These are phyloP conservation scores for Catostylus mosaicus DNA, from an alignment of 30 jellyfish, hydroid and myxozoan genomes.

Conservation along the genomic window DNA sequence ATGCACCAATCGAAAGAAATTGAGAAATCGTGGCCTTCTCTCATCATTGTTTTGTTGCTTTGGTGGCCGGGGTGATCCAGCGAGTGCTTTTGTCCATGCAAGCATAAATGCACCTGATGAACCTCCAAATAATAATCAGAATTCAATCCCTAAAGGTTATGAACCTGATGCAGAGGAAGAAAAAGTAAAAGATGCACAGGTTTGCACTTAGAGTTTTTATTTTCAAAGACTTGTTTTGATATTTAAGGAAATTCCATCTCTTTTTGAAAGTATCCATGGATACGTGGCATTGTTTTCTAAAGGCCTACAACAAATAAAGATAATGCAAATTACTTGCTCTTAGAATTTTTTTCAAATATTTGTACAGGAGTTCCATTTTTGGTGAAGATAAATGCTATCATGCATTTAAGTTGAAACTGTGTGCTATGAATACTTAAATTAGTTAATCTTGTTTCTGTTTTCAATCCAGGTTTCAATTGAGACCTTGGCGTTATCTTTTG, in stretches of 20 bases:
- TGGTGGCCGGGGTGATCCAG: constrained; percentile 79
- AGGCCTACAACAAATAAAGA: no score
- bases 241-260: neutral
- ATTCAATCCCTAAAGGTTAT: constrained; percentile 72
- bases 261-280: neutral
- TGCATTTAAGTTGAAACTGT: no score
- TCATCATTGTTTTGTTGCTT: constrained; percentile 90
- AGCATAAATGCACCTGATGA: constrained; percentile 56
- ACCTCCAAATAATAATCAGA: constrained; percentile 71
- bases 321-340: no score
- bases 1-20: constrained; percentile 69
- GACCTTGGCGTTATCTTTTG: no score
- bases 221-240: neutral
- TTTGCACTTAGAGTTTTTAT: neutral
- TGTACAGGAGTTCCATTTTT: no score
- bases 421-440: no score
- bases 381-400: no score
- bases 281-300: constrained; percentile 7
- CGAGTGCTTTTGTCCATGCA: constrained; percentile 68
- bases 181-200: constrained; percentile 57
- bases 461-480: no score
- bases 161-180: constrained; percentile 86
- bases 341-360: no score
- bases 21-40: constrained; percentile 83
- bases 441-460: no score